phyloP scores from a whole-genome alignment of 2,113 vertebrate genomes.

The Crotalus horridus region DNA sequence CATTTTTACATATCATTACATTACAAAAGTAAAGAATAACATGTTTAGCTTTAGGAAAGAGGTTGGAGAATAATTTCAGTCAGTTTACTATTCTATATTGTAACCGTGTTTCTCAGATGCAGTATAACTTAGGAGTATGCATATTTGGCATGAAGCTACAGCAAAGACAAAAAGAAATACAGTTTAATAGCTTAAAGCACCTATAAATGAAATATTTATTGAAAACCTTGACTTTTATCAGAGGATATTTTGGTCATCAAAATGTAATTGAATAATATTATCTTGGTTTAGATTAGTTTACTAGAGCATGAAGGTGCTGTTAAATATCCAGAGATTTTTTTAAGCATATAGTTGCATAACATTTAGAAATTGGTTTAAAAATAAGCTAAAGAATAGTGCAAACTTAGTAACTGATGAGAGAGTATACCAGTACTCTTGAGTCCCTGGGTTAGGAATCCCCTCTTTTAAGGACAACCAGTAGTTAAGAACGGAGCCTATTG shows the following conservation, averaged over 20 bases:
- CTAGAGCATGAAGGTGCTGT: background rate
- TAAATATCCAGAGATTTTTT: background rate
- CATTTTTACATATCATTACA: background rate
- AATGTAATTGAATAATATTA: background rate
- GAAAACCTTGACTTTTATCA: background rate
- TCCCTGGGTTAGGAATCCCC: background rate
- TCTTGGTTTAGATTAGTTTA: background rate
- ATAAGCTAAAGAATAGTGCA: background rate
- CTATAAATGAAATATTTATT: background rate
- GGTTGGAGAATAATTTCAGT: background rate
- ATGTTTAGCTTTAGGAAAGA: background rate
- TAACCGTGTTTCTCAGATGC: background rate
- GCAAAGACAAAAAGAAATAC: background rate
- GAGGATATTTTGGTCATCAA: background rate
- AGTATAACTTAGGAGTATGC: background rate
- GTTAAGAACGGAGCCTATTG: background rate
- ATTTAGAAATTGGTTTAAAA: slow-evolving; percentile 5
- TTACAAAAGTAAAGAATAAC: background rate
- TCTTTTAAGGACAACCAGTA: background rate
- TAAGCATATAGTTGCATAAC: background rate
- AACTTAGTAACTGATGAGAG: background rate
- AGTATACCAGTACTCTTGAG: background rate
- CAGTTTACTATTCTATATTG: background rate
- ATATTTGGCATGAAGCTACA: background rate
- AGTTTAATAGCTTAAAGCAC: background rate